Evolutionary conservation across 1,140 invertebrate genomes (phyloP).

Genomic region (Drosophila pruinosa): DNA sequence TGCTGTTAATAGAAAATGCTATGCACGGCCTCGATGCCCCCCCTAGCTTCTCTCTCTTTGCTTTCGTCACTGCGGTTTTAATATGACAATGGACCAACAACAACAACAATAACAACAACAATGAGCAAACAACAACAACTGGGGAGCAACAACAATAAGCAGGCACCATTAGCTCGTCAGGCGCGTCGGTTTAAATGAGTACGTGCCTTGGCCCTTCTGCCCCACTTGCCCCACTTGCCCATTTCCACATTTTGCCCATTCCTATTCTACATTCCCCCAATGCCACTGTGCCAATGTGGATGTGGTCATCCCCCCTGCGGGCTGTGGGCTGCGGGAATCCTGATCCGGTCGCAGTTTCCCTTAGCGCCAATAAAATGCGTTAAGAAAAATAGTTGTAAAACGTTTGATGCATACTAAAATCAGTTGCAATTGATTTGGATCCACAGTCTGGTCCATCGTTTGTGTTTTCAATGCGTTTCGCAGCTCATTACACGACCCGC

Average conservation of each 20-base stretch:
- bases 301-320: conserved; percentile 39
- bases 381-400: conserved; percentile 81
- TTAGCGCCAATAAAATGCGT: conserved; percentile 77
- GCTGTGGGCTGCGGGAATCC: conserved; percentile 22
- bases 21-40: conserved; percentile 48
- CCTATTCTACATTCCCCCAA: not conserved
- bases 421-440: conserved; percentile 69
- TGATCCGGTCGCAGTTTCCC: conserved; percentile 44
- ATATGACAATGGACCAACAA: conserved; percentile 58
- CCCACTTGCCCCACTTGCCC: not conserved
- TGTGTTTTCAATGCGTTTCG: conserved; percentile 52
- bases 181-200: conserved; percentile 73
- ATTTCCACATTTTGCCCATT: not conserved
- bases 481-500: conserved; percentile 65
- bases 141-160: conserved; percentile 26
- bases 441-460: conserved; percentile 8
- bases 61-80: conserved; percentile 71
- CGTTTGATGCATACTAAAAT: conserved; percentile 77
- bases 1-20: conserved; percentile 71
- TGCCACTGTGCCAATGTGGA: too few species aligned
- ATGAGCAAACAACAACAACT: conserved; percentile 3
- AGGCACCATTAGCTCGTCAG: conserved; percentile 65
- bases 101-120: conserved; percentile 22
- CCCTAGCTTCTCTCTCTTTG: not conserved
- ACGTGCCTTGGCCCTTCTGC: conserved; percentile 46